Conservation (phyloP, 2,797 vertebrate genomes). For the Labroides dimidiatus region DNA sequence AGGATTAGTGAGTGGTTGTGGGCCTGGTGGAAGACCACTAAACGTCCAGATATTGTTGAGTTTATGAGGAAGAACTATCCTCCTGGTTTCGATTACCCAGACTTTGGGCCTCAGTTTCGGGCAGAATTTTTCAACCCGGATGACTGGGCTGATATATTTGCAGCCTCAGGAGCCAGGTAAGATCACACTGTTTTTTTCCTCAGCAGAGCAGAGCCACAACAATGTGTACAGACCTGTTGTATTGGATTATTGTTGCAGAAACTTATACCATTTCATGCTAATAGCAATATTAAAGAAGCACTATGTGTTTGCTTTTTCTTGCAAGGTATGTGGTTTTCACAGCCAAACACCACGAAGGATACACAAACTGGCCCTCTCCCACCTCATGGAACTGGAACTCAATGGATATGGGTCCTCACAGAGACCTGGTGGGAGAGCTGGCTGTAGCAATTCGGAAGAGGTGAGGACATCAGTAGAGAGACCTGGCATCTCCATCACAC, state of each 20-base stretch:
- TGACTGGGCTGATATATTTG: conserved; percentile 85
- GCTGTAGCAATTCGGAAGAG: conserved; percentile 84
- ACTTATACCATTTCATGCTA: no score
- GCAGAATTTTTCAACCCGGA: conserved; percentile 86
- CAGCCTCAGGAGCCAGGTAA: conserved; percentile 86
- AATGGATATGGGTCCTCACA: conserved; percentile 85
- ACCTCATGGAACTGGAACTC: conserved; percentile 94
- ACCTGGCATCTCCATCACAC: no score
- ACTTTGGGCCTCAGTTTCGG: conserved; percentile 85
- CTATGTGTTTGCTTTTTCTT: neutral
- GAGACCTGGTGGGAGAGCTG: conserved; percentile 89
- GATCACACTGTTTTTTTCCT: neutral
- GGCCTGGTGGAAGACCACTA: conserved; percentile 84
- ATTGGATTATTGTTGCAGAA: neutral
- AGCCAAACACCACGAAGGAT: conserved; percentile 92
- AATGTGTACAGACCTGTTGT: neutral
- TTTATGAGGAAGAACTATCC: conserved; percentile 86
- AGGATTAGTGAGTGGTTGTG: conserved; percentile 91
- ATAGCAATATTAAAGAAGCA: neutral
- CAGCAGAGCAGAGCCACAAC: no score
- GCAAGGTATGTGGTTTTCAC: conserved; percentile 91
- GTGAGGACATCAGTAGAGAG: conserved; percentile 55
- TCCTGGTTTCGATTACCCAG: conserved; percentile 83
- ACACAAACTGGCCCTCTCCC: conserved; percentile 89
- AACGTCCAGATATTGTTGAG: conserved; percentile 37